Base-by-base conservation (phyloP, 2,797 vertebrate species). In the Clarias laeviceps region DNA sequence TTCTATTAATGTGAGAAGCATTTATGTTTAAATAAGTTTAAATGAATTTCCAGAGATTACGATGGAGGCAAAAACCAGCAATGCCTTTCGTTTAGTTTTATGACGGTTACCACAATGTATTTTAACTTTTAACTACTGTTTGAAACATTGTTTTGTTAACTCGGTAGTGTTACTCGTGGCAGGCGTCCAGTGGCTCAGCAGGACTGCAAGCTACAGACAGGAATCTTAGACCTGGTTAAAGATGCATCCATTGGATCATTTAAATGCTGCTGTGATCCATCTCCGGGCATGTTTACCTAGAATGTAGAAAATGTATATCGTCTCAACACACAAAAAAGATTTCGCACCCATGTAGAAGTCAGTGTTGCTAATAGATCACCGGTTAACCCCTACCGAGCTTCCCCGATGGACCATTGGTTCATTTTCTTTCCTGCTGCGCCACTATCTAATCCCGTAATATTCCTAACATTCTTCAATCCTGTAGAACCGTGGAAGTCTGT, bases 151-250 rank as follows among this genome's bases (percentile, higher is more conserved):
- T 29, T 77, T 32, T 22, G 12, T 59, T 18, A 80, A 65, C 57
- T 93, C 90, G 82, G 92, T 92, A 82, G 88, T 61, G 93, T 34
- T 90, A 90, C 91, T 90, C 88, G 90, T 65, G 50, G 89, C 68
- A 24, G 66, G 81, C 56, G 32, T 79, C 86, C 79, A 80, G 66
- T 69, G 81, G 29, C 34, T 78, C 59, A 40, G 34, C 24, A 57
- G 29, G 18, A 5, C 5, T 78, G 74, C 56, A 24, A 1, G 5
- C 59, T 61, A 37, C 54, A 57, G 18, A 77, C 18, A 0, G 7
- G 24, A 6, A 59, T 12, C 6, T 59, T 56, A 6, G 29, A 57
- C 27, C 18, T 76, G 54, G 50, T 74, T 34, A 59, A 78, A 61
- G 11, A 78, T n/a, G 61, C 61, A 80, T 80, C 79, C 50, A 0